A percentile compares a stretch with the other conserved stretches of the same genome.
phyloP scores from a whole-genome alignment of 1,140 invertebrate species.

The Kradibia gibbosae region DNA sequence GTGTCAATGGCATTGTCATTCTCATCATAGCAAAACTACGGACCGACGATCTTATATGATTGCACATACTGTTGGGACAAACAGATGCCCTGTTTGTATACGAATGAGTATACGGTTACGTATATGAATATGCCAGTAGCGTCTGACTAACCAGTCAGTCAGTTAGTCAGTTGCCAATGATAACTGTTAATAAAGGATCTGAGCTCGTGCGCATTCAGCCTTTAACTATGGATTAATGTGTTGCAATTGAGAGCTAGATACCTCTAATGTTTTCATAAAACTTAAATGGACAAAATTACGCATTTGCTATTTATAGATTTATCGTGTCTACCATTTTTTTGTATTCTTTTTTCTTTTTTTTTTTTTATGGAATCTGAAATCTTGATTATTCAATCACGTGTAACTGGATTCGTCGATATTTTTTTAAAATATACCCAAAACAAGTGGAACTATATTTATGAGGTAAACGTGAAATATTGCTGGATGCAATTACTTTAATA shows the following conservation, averaged over 20 bases:
- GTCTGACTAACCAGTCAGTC: neutral
- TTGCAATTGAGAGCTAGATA: neutral
- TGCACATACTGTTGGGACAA: constrained; percentile 19
- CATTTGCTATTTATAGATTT: neutral
- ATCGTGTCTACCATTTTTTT: neutral
- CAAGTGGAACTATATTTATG: too few species aligned
- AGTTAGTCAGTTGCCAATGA: constrained; percentile 3
- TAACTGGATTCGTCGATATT: too few species aligned
- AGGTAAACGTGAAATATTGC: too few species aligned
- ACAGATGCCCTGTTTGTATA: constrained; percentile 20
- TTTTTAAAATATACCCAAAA: too few species aligned
- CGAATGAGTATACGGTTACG: neutral
- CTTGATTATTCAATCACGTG: too few species aligned
- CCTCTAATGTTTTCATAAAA: neutral
- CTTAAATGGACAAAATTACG: neutral
- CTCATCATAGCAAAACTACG: neutral
- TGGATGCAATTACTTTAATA: too few species aligned
- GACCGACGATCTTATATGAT: constrained; percentile 15
- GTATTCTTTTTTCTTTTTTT: neutral
- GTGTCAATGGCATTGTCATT: neutral
- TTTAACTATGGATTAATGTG: neutral
- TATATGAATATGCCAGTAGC: neutral
- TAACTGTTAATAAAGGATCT: constrained; percentile 30
- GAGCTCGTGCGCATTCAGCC: neutral
- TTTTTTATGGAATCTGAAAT: too few species aligned